These are phyloP conservation scores for Drosophila neutralis DNA, from an alignment of 2,888 invertebrate genomes.

Conservation along the genomic window DNA sequence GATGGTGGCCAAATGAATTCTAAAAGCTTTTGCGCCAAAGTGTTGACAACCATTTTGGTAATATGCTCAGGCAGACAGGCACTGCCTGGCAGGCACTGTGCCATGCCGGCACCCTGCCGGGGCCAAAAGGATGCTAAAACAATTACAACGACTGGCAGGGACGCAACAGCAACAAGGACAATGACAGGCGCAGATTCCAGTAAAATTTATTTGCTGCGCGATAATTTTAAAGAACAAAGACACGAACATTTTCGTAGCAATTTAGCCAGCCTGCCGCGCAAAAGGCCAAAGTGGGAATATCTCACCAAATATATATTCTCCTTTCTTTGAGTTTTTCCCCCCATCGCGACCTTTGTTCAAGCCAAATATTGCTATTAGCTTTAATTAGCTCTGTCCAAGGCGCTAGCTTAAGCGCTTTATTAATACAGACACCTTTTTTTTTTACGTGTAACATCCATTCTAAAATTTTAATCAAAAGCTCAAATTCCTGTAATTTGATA, in stretches of 20 bases:
- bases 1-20: conserved; percentile 55
- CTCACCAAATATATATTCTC: conserved; percentile 2
- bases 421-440: conserved; percentile 11
- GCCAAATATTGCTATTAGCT: conserved; percentile 43
- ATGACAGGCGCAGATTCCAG: conserved; percentile 68
- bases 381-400: conserved; percentile 51
- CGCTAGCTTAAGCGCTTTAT: conserved; percentile 32
- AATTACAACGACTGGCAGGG: conserved; percentile 56
- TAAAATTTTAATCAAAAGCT: conserved; percentile 18
- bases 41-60: conserved; percentile 72
- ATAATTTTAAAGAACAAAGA: conserved; percentile 73
- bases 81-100: conserved; percentile 13
- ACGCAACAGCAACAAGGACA: conserved; percentile 47
- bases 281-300: conserved; percentile 27
- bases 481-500: background rate
- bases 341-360: conserved; percentile 31
- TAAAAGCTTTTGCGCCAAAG: conserved; percentile 72
- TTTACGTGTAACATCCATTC: background rate
- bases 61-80: conserved; percentile 55
- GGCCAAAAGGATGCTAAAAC: conserved; percentile 65
- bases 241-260: conserved; percentile 46
- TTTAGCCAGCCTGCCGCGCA: conserved; percentile 27
- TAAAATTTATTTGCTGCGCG: conserved; percentile 72
- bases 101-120: conserved; percentile 36
- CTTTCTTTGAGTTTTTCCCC: conserved; percentile 6